These are phyloP conservation scores for Suricata suricatta DNA, from an alignment of 2,113 vertebrate species.

Conservation along the genomic window DNA sequence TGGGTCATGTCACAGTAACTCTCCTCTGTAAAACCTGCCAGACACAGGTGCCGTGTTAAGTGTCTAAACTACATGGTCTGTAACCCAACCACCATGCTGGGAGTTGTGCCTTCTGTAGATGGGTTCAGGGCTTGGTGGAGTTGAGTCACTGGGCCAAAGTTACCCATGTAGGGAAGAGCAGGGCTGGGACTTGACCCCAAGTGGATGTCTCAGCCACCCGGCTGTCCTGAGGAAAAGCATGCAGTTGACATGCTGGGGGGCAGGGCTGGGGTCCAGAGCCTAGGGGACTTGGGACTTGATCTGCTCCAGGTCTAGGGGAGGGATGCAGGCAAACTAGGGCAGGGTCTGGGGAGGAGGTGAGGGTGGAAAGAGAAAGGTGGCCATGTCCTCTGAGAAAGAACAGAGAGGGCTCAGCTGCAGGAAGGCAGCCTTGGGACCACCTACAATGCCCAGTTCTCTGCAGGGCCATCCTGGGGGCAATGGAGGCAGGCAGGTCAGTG, in stretches of 20 bases:
- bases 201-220: too few species aligned
- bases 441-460: background rate
- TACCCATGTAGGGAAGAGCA: background rate
- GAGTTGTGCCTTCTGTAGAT: background rate
- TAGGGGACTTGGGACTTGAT: background rate
- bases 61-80: background rate
- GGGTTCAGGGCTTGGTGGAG: background rate
- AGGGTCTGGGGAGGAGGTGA: background rate
- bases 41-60: fast-evolving
- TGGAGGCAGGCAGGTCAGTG: background rate
- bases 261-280: background rate
- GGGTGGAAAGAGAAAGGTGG: background rate
- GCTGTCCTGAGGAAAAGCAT: background rate
- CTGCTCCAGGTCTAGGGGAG: background rate
- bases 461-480: background rate
- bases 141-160: background rate
- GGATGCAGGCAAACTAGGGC: background rate
- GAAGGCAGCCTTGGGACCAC: background rate
- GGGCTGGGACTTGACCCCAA: background rate
- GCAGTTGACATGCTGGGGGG: background rate
- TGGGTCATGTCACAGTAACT: too few species aligned
- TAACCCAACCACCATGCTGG: background rate
- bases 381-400: background rate
- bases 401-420: background rate
- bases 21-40: background rate